Evolutionary conservation across 2,797 vertebrate species (phyloP).

Genomic region (Chelonia mydas): DNA sequence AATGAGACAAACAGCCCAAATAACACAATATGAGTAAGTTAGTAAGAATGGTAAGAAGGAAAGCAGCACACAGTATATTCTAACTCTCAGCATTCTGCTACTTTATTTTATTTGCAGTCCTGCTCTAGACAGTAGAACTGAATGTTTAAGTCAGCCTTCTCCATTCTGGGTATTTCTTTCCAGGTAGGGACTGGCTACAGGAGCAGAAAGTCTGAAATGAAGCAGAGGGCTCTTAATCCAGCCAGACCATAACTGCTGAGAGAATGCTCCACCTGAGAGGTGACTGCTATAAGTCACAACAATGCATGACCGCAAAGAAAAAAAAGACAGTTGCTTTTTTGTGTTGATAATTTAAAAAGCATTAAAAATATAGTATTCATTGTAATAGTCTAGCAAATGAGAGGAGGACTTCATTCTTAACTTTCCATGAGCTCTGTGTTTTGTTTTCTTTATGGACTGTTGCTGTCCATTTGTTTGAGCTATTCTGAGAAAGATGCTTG

Average conservation of each 20-base stretch:
- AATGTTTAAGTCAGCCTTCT: background rate
- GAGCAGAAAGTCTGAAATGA: background rate
- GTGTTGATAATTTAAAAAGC: background rate
- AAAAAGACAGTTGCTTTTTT: background rate
- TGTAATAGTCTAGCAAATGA: background rate
- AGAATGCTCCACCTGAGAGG: background rate
- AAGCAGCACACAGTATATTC: background rate
- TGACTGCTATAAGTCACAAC: background rate
- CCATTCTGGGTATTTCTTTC: background rate
- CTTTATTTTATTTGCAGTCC: background rate
- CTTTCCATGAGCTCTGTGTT: background rate
- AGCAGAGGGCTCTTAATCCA: background rate
- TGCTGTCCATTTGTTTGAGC: background rate
- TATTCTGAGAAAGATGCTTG: background rate
- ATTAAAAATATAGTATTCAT: background rate
- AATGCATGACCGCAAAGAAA: background rate
- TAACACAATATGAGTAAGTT: background rate
- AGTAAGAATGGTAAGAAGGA: background rate
- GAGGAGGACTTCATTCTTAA: background rate
- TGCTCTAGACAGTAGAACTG: background rate
- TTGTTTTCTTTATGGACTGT: background rate
- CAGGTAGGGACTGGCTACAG: background rate
- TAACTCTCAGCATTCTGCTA: background rate
- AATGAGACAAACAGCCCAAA: background rate
- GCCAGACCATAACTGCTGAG: background rate